Evolutionary conservation across 2,888 invertebrate species (phyloP).

Genomic region (Apotomis capreana): DNA sequence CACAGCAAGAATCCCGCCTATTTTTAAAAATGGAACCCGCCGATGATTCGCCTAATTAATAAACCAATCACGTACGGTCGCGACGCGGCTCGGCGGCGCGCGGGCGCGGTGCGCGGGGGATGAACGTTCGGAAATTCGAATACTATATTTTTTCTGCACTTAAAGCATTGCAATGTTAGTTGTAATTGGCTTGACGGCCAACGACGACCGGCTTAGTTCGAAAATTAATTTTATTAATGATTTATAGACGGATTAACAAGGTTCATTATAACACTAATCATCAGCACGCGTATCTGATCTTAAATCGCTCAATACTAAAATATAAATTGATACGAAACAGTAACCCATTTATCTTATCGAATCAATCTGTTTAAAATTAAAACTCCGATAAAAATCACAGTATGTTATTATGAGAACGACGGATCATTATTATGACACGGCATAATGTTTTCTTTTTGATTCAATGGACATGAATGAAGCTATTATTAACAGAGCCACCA

Average conservation of each 20-base stretch:
- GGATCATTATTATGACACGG: conserved; percentile 64
- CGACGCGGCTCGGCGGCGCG: conserved; percentile 82
- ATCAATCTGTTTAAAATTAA: conserved; percentile 64
- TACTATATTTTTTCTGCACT: conserved; percentile 81
- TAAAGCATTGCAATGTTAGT: conserved; percentile 76
- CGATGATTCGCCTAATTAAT: conserved; percentile 84
- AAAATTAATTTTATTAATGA: conserved; percentile 63
- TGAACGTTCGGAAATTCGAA: conserved; percentile 81
- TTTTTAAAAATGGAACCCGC: conserved; percentile 78
- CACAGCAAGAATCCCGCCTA: conserved; percentile 82
- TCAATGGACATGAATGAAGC: conserved; percentile 64
- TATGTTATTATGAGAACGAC: conserved; percentile 61
- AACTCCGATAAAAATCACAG: conserved; percentile 61
- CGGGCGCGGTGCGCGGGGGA: conserved; percentile 82
- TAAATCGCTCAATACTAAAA: conserved; percentile 46
- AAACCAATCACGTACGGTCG: conserved; percentile 84
- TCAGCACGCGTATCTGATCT: conserved; percentile 22
- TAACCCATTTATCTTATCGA: conserved; percentile 61
- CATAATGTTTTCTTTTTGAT: conserved; percentile 64
- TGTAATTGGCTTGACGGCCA: conserved; percentile 80
- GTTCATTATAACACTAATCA: conserved; percentile 4
- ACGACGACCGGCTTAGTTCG: conserved; percentile 71
- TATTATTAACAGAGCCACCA: conserved; percentile 62
- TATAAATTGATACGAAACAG: conserved; percentile 38
- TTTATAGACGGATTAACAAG: conserved; percentile 47